These are phyloP conservation scores for Amazonetta brasiliensis DNA, from an alignment of 2,797 vertebrate species.

Conservation along the genomic window DNA sequence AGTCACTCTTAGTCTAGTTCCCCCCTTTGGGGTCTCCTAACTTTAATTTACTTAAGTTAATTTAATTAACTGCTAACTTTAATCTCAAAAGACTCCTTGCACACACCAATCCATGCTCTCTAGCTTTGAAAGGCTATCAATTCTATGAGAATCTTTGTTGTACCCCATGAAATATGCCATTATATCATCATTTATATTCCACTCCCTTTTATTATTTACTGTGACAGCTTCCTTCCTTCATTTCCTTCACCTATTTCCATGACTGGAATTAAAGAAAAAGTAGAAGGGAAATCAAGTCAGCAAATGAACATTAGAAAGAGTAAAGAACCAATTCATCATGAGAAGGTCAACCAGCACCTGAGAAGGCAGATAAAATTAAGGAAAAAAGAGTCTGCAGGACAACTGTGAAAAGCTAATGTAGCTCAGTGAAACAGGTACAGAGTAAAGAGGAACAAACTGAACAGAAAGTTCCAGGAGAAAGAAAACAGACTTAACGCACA, in stretches of 20 bases:
- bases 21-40: not conserved
- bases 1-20: not conserved
- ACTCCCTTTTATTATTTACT: not conserved
- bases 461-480: not conserved
- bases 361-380: not conserved
- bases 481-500: not conserved
- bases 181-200: not conserved
- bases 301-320: not conserved
- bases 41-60: too few relatives aligned
- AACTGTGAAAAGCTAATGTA: not conserved
- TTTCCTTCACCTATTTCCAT: not conserved
- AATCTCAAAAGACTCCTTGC: not conserved
- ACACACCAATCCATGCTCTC: not conserved
- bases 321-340: not conserved
- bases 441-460: not conserved
- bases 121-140: not conserved
- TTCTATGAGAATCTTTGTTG: not conserved
- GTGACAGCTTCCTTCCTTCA: not conserved
- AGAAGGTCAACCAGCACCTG: not conserved
- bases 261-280: not conserved
- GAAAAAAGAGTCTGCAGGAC: not conserved
- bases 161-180: fast-evolving
- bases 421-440: not conserved
- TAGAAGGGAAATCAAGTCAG: not conserved
- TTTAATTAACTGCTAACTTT: not conserved